phyloP scores from a whole-genome alignment of 2,797 vertebrate species.

The Kryptolebias ocellatus region DNA sequence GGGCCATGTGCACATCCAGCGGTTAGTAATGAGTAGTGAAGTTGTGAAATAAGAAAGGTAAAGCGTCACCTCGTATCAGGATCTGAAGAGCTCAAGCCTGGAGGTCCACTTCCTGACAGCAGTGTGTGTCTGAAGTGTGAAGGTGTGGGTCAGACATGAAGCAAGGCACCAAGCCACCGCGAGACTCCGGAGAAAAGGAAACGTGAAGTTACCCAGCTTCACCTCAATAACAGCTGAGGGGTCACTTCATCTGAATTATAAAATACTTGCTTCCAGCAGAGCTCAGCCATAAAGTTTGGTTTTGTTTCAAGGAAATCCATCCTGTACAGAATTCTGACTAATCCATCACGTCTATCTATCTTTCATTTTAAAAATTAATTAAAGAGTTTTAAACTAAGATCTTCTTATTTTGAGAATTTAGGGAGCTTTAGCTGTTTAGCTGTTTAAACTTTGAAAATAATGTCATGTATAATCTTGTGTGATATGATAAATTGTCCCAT shows the following conservation, averaged over 20 bases:
- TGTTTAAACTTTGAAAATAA: too few relatives aligned
- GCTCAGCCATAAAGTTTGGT: neutral
- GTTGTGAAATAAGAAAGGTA: slow-evolving; percentile 66
- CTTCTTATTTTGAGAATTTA: too few relatives aligned
- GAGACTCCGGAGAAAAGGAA: slow-evolving; percentile 6
- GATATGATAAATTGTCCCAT: too few relatives aligned
- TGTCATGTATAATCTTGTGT: too few relatives aligned
- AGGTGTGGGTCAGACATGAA: slow-evolving; percentile 18
- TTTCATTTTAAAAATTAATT: too few relatives aligned
- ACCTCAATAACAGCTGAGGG: slow-evolving; percentile 1
- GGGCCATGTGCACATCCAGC: slow-evolving; percentile 46
- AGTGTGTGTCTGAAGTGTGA: slow-evolving; percentile 18
- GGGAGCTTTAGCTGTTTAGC: too few relatives aligned
- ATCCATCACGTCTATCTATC: too few relatives aligned
- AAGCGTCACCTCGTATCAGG: slow-evolving; percentile 48
- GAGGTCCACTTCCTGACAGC: slow-evolving; percentile 38
- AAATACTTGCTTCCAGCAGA: neutral
- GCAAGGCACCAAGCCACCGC: neutral
- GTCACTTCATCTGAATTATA: neutral
- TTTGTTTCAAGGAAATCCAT: neutral
- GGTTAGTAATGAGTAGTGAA: slow-evolving; percentile 64
- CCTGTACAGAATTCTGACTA: too few relatives aligned
- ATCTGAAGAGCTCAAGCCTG: slow-evolving; percentile 25
- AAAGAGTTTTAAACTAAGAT: too few relatives aligned
- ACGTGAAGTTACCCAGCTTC: neutral